Percentiles rank a stretch among this genome's conserved stretches.
These are phyloP conservation scores for Camelus bactrianus DNA, from an alignment of 2,113 vertebrate genomes.

Conservation along the genomic window DNA sequence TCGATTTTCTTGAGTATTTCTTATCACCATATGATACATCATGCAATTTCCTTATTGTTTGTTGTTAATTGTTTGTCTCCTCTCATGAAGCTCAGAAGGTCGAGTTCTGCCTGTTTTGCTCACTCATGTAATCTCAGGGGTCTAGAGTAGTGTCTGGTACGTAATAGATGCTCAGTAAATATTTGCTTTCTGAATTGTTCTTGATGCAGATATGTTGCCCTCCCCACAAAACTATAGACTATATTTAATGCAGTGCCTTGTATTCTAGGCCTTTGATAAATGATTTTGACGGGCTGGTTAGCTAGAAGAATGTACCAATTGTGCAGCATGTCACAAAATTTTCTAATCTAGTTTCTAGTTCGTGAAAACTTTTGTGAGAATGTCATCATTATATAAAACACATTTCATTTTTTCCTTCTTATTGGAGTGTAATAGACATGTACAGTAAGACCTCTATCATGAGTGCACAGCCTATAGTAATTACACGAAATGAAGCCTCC, in stretches of 20 bases:
- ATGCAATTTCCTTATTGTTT: background rate
- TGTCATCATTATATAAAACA: background rate
- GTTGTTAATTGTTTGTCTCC: background rate
- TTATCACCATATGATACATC: background rate
- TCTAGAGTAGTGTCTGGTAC: background rate
- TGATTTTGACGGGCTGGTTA: background rate
- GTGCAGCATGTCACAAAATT: background rate
- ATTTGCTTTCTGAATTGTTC: background rate
- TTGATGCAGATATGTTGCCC: background rate
- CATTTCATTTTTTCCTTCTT: background rate
- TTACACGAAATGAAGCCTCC: conserved; percentile 41
- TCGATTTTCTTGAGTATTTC: background rate
- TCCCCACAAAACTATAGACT: background rate
- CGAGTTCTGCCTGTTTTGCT: background rate
- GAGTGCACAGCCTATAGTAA: background rate
- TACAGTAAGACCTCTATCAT: background rate
- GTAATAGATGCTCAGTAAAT: background rate
- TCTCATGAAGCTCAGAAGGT: background rate
- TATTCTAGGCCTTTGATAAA: background rate
- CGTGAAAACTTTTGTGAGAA: conserved; percentile 17
- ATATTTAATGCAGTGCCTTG: background rate
- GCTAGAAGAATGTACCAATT: background rate
- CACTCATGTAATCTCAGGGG: background rate
- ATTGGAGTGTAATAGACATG: background rate
- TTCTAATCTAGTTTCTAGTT: conserved; percentile 47